Evolutionary conservation across 2,888 invertebrate genomes (phyloP).

Genomic region (Erpobdella octoculata): DNA sequence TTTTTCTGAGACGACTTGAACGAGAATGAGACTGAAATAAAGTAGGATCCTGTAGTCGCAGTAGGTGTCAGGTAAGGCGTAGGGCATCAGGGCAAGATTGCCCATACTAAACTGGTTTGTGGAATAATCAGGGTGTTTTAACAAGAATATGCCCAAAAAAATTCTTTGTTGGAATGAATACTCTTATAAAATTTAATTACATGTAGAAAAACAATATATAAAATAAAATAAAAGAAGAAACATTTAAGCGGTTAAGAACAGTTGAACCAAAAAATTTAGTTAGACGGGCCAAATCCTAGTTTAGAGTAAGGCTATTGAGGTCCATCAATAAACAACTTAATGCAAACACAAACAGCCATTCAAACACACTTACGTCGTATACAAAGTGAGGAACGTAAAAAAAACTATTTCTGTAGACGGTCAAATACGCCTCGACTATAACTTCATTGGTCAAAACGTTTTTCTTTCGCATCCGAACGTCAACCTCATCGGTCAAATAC

Average conservation of each 20-base stretch:
- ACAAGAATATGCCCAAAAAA: not conserved
- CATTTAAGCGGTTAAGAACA: not conserved
- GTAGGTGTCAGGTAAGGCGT: not conserved
- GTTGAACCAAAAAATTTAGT: too few relatives aligned
- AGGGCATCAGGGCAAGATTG: not conserved
- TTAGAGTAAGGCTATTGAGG: too few relatives aligned
- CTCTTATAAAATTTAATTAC: not conserved
- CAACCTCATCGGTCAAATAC: too few relatives aligned
- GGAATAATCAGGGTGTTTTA: not conserved
- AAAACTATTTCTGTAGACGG: slow-evolving; percentile 4
- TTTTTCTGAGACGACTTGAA: not conserved
- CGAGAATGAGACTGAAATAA: not conserved
- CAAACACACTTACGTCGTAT: not conserved
- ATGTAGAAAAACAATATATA: not conserved
- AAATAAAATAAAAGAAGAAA: not conserved
- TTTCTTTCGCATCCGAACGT: too few relatives aligned
- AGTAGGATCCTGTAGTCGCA: not conserved
- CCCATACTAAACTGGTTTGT: not conserved
- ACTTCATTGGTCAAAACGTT: too few relatives aligned
- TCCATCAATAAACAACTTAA: too few relatives aligned
- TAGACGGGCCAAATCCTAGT: too few relatives aligned
- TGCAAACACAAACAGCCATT: not conserved
- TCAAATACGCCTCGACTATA: not conserved
- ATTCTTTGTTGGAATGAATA: not conserved
- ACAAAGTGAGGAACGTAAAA: not conserved